These are phyloP conservation scores for Capromys pilorides DNA, from an alignment of 2,797 vertebrate genomes.

Conservation along the genomic window DNA sequence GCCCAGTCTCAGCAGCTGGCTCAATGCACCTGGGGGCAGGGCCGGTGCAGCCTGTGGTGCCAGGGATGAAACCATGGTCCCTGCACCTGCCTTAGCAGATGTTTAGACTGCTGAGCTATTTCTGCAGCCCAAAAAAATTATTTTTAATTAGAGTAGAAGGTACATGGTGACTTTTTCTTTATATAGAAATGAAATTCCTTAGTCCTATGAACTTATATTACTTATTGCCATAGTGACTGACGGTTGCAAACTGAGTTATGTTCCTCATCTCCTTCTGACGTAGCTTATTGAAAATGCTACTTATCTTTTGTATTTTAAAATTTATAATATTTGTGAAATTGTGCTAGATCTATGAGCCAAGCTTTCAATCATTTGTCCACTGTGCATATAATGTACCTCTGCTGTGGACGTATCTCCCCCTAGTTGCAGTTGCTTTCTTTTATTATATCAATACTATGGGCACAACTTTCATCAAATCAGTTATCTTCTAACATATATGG, in stretches of 20 bases:
- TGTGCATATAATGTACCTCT: too few relatives aligned
- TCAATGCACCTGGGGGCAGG: too few relatives aligned
- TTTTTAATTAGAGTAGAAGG: constrained; percentile 76
- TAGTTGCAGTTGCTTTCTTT: not conserved
- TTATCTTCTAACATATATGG: not conserved
- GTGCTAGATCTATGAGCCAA: not conserved
- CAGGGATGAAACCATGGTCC: too few relatives aligned
- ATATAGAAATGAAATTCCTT: constrained; percentile 71
- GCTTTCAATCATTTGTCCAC: not conserved
- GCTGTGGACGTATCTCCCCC: not conserved
- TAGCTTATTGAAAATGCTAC: constrained; percentile 76
- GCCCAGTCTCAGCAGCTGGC: too few relatives aligned
- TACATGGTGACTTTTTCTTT: constrained; percentile 77
- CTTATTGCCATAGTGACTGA: constrained; percentile 80
- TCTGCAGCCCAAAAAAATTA: not conserved
- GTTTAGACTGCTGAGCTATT: too few relatives aligned
- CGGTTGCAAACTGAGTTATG: constrained; percentile 67
- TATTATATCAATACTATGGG: not conserved
- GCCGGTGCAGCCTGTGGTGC: too few relatives aligned
- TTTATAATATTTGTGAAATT: constrained; percentile 71
- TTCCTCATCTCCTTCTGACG: constrained; percentile 78
- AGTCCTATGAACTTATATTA: constrained; percentile 77
- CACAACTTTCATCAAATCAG: not conserved
- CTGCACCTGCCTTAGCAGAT: too few relatives aligned
- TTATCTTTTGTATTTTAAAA: constrained; percentile 55